phyloP scores from a whole-genome alignment of 2,888 invertebrate species.

The Coenonympha glycerion region DNA sequence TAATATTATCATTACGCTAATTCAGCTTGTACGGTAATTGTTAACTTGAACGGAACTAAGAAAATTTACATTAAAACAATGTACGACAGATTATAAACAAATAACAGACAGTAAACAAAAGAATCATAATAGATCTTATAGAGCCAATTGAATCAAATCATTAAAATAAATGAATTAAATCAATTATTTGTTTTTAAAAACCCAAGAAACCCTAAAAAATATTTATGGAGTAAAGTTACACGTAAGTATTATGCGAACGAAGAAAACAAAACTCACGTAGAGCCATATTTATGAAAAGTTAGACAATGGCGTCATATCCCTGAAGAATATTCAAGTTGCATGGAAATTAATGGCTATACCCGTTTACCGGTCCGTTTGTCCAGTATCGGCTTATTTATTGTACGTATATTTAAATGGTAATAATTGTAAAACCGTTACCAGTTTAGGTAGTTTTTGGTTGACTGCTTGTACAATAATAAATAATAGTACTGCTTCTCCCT shows the following conservation, averaged over 20 bases:
- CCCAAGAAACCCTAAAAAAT: slow-evolving; percentile 6
- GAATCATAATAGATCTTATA: no score
- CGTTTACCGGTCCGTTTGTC: slow-evolving; percentile 1
- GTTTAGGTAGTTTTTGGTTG: not conserved
- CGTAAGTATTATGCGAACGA: slow-evolving; percentile 1
- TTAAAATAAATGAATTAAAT: no score
- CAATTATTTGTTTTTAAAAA: not conserved
- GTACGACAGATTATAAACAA: no score
- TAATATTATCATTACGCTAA: no score
- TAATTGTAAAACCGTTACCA: not conserved
- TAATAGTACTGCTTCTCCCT: no score
- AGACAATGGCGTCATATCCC: slow-evolving; percentile 6
- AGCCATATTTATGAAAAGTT: slow-evolving; percentile 1
- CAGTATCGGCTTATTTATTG: slow-evolving; percentile 8
- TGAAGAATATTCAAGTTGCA: not conserved
- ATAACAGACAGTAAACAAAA: no score
- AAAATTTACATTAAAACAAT: no score
- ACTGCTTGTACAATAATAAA: no score
- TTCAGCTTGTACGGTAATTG: no score
- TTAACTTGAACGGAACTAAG: no score
- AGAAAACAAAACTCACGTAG: slow-evolving; percentile 12
- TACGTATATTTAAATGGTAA: not conserved
- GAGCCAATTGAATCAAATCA: no score
- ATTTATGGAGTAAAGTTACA: not conserved
- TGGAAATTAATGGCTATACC: slow-evolving; percentile 9